A percentile compares a stretch with the other conserved stretches of the same genome.
These are phyloP conservation scores for Agonopterix alstromeriana DNA, from an alignment of 2,888 invertebrate genomes.

Conservation along the genomic window DNA sequence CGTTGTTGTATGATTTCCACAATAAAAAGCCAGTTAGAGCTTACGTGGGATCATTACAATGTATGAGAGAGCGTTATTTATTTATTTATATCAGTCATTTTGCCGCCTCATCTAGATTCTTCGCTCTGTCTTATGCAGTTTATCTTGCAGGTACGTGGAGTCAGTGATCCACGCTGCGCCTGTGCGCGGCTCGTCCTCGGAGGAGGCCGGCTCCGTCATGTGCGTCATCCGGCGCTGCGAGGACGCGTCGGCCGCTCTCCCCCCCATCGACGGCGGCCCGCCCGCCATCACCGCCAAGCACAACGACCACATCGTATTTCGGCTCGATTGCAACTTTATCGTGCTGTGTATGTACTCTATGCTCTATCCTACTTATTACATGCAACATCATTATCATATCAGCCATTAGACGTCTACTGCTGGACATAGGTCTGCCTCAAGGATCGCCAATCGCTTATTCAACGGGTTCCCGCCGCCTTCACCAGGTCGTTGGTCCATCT, in stretches of 20 bases:
- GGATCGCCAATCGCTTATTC: too few species aligned
- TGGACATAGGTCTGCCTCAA: too few species aligned
- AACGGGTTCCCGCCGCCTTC: too few species aligned
- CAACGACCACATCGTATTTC: conserved; percentile 93
- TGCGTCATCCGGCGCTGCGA: conserved; percentile 79
- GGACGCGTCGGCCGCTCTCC: conserved; percentile 77
- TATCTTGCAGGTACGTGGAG: conserved; percentile 78
- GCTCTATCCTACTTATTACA: not conserved
- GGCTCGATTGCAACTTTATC: conserved; percentile 90
- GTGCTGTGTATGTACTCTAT: conserved; percentile 79
- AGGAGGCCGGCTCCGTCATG: conserved; percentile 77
- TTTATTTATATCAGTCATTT: too few species aligned
- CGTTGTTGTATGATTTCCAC: too few species aligned
- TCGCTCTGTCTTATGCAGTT: not conserved
- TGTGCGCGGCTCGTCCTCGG: conserved; percentile 76
- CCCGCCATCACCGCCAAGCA: conserved; percentile 80
- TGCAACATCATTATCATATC: too few species aligned
- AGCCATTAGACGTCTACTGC: too few species aligned
- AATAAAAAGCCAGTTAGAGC: too few species aligned
- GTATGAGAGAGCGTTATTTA: too few species aligned
- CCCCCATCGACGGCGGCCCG: conserved; percentile 69
- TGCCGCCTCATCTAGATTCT: too few species aligned
- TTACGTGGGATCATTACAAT: too few species aligned
- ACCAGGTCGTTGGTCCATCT: too few species aligned
- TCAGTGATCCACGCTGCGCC: conserved; percentile 80